Conservation (phyloP, 2,888 invertebrate genomes). For the Eulithis prunata region DNA sequence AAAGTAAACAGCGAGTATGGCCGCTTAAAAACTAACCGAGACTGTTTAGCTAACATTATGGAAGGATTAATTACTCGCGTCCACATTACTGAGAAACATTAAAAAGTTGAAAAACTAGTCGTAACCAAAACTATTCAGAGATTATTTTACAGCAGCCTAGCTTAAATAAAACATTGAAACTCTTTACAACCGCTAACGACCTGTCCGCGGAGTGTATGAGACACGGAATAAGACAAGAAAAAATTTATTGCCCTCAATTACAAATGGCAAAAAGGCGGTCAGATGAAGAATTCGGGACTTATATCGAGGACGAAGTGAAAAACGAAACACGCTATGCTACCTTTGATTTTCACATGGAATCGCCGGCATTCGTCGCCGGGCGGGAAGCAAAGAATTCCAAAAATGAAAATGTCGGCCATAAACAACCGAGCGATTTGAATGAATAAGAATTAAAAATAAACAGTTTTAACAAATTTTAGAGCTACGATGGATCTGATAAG, state of each 20-base stretch:
- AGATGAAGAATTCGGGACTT: conserved; percentile 71
- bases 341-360: conserved; percentile 80
- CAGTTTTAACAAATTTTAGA: conserved; percentile 75
- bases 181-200: conserved; percentile 68
- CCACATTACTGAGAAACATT: conserved; percentile 68
- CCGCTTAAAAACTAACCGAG: conserved; percentile 53
- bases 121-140: conserved; percentile 61
- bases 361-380: conserved; percentile 67
- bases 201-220: conserved; percentile 52
- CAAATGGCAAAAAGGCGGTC: conserved; percentile 73
- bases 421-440: conserved; percentile 83
- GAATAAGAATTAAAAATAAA: conserved; percentile 77
- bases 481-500: conserved; percentile 75
- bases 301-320: conserved; percentile 72
- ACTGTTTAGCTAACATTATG: conserved; percentile 61
- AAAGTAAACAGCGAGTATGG: conserved; percentile 60
- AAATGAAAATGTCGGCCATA: conserved; percentile 83
- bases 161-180: conserved; percentile 61
- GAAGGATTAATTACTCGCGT: conserved; percentile 68
- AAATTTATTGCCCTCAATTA: conserved; percentile 81
- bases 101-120: conserved; percentile 63
- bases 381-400: conserved; percentile 72
- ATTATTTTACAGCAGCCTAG: conserved; percentile 64
- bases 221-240: conserved; percentile 71
- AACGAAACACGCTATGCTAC: conserved; percentile 59